These are phyloP conservation scores for Leptopilina boulardi DNA, from an alignment of 1,140 invertebrate species.

Conservation along the genomic window DNA sequence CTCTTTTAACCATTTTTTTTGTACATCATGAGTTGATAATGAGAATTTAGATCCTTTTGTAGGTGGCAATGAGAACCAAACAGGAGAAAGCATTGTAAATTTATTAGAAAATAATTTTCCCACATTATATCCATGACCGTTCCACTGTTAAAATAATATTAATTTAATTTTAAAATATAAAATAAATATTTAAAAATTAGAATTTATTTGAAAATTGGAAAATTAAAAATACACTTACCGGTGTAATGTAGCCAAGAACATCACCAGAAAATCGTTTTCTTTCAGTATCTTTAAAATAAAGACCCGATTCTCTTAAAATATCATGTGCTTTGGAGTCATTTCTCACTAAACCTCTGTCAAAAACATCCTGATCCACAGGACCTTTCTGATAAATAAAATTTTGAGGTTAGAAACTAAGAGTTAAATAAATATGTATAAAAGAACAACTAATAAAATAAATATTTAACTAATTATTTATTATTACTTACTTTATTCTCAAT, in stretches of 20 bases:
- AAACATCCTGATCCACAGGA: slow-evolving; percentile 81
- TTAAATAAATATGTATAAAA: not conserved
- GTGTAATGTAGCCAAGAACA: slow-evolving; percentile 92
- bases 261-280: slow-evolving; percentile 82
- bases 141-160: slow-evolving; percentile 90
- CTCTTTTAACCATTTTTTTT: slow-evolving; percentile 88
- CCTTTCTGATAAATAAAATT: slow-evolving; percentile 72
- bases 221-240: slow-evolving; percentile 79
- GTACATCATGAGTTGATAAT: slow-evolving; percentile 86
- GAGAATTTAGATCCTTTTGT: slow-evolving; percentile 76
- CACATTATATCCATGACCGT: slow-evolving; percentile 94
- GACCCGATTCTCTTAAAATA: slow-evolving; percentile 85
- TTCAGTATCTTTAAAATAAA: slow-evolving; percentile 83
- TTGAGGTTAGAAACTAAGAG: not conserved
- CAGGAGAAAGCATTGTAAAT: slow-evolving; percentile 93
- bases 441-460: not conserved
- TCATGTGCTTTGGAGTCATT: slow-evolving; percentile 81
- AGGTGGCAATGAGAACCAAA: slow-evolving; percentile 87
- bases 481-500: not conserved
- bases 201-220: slow-evolving; percentile 40
- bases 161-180: too few species aligned
- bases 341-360: slow-evolving; percentile 82
- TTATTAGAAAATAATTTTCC: slow-evolving; percentile 93
- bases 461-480: not conserved
- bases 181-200: not conserved